Conservation (phyloP, 2,888 invertebrate genomes). For the Sphecodes monilicornis region DNA sequence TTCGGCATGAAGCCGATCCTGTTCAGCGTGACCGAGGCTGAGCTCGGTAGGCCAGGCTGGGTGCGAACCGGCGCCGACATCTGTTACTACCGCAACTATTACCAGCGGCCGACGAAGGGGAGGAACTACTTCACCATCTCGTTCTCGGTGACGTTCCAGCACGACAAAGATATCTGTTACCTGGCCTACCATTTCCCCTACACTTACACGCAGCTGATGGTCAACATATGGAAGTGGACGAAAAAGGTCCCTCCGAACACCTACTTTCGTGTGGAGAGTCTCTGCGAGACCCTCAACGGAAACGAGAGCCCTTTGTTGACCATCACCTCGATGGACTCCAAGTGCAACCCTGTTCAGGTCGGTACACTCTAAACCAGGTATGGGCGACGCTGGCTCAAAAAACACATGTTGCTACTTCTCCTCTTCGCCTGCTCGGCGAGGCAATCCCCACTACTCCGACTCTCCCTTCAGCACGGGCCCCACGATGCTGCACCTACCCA, state of each 20-base stretch:
- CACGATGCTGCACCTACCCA: too few relatives aligned
- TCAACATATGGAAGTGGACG: conserved; percentile 88
- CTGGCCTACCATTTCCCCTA: conserved; percentile 95
- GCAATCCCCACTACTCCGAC: too few relatives aligned
- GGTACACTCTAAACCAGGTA: neutral
- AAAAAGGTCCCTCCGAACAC: conserved; percentile 86
- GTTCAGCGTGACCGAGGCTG: conserved; percentile 92
- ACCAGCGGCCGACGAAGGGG: conserved; percentile 87
- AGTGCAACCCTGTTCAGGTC: conserved; percentile 86
- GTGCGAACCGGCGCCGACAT: conserved; percentile 90
- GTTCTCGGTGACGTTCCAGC: conserved; percentile 91
- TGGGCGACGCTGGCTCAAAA: too few relatives aligned
- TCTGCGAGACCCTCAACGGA: conserved; percentile 90
- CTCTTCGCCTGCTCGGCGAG: too few relatives aligned
- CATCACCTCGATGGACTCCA: conserved; percentile 88
- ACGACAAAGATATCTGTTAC: conserved; percentile 92
- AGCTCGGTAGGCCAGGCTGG: conserved; percentile 88
- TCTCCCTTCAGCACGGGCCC: too few relatives aligned
- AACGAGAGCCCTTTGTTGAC: conserved; percentile 92
- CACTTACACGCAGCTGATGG: conserved; percentile 92
- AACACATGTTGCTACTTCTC: too few relatives aligned
- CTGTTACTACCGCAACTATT: conserved; percentile 93
- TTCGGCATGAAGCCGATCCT: conserved; percentile 95
- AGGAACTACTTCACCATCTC: conserved; percentile 91
- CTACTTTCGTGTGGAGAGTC: conserved; percentile 88